Percentiles rank a stretch among this genome's conserved stretches.
Conservation (phyloP, 2,113 vertebrate genomes). For the Parus major region DNA sequence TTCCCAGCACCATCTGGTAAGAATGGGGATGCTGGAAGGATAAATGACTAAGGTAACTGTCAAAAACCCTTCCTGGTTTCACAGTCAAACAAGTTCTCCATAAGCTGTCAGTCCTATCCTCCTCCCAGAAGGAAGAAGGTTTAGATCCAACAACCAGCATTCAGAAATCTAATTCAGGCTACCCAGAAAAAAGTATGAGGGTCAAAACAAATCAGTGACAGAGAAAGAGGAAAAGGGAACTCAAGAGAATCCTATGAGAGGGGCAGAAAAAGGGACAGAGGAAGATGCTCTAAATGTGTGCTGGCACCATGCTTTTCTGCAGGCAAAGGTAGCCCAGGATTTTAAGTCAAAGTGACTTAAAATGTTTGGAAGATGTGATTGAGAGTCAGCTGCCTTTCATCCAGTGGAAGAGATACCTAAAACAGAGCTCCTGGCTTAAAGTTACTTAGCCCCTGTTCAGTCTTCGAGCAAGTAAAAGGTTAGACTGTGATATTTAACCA, state of each 20-base stretch:
- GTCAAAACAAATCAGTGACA: neutral
- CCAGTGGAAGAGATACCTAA: neutral
- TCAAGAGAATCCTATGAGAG: neutral
- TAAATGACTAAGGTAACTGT: neutral
- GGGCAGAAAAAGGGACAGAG: neutral
- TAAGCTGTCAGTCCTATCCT: neutral
- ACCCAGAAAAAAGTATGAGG: neutral
- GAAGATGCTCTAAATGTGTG: neutral
- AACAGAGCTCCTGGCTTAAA: neutral
- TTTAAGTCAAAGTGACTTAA: neutral
- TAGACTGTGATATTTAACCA: conserved; percentile 18
- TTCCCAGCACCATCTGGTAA: neutral
- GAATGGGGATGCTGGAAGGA: neutral
- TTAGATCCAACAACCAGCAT: neutral
- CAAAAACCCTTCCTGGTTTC: neutral
- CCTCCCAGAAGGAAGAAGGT: neutral
- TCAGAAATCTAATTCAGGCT: neutral
- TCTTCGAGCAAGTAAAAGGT: neutral
- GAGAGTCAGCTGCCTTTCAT: neutral
- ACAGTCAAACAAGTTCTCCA: neutral
- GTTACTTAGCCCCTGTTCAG: neutral
- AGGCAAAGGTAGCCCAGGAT: neutral
- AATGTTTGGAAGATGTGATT: neutral
- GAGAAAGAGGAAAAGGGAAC: neutral
- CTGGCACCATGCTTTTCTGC: neutral